Evolutionary conservation across 2,888 invertebrate genomes (phyloP).

Genomic region (Caenorhabditis drosophilae): DNA sequence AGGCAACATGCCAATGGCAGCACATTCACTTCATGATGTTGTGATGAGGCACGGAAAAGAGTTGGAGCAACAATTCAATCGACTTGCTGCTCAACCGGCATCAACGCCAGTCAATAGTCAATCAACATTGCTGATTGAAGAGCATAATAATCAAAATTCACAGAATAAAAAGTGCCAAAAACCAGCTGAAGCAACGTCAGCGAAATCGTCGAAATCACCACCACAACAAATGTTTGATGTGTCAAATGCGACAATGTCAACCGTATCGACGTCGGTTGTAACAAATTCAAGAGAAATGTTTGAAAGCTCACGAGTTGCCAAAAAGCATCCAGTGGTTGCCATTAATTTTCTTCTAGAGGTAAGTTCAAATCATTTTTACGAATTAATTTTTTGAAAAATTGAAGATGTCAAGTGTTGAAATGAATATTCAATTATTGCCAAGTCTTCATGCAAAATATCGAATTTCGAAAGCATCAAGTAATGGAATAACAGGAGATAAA

Average conservation of each 20-base stretch:
- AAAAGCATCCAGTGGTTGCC: slow-evolving; percentile 20
- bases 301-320: neutral
- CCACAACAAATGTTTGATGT: neutral
- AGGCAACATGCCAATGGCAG: slow-evolving; percentile 96
- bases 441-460: slow-evolving; percentile 95
- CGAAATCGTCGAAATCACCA: neutral
- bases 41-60: slow-evolving; percentile 74
- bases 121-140: slow-evolving; percentile 6
- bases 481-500: slow-evolving; percentile 41
- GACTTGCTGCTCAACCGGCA: slow-evolving; percentile 38
- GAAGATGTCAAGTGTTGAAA: slow-evolving; percentile 74
- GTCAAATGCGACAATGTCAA: slow-evolving; percentile 2
- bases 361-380: too few species aligned
- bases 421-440: slow-evolving; percentile 91
- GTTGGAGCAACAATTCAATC: slow-evolving; percentile 44
- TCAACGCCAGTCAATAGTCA: slow-evolving; percentile 14
- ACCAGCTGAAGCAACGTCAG: neutral
- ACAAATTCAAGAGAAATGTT: neutral
- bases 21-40: slow-evolving; percentile 95
- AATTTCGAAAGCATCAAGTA: slow-evolving; percentile 82
- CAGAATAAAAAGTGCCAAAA: neutral
- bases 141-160: neutral
- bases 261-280: neutral
- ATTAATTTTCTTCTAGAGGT: slow-evolving; percentile 26
- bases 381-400: neutral